Percentiles rank a stretch among this genome's conserved stretches.
phyloP scores from a whole-genome alignment of 30 jellyfish, hydroid and myxozoan genomes.

The Aurelia coerulea region DNA sequence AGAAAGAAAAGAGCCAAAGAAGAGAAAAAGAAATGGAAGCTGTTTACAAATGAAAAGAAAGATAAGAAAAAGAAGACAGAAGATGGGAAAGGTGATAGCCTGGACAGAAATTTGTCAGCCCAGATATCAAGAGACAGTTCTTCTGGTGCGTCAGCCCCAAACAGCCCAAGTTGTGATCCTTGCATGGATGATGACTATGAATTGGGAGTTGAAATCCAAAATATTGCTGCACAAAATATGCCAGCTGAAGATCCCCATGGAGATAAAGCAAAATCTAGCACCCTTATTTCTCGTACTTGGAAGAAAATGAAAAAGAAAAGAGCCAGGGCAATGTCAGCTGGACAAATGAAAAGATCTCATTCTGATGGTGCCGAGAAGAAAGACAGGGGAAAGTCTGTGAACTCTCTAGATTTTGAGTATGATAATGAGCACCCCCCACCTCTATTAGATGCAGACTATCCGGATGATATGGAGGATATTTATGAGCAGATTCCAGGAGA shows the following conservation, averaged over 20 bases:
- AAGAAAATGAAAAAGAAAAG: conserved; percentile 61
- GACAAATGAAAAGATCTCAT: conserved; percentile 15
- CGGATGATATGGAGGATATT: conserved; percentile 8
- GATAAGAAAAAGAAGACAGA: conserved; percentile 45
- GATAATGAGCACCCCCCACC: conserved; percentile 37
- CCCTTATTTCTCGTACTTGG: conserved; percentile 69
- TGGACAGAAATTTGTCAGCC: background rate
- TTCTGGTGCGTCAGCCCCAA: conserved; percentile 28
- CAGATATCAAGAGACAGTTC: no score
- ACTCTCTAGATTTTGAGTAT: no score
- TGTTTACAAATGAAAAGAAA: conserved; percentile 34
- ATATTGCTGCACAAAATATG: conserved; percentile 28
- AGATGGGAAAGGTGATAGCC: conserved; percentile 13
- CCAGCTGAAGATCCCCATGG: conserved; percentile 18
- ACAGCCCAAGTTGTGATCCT: conserved; percentile 49
- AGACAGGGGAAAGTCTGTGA: background rate
- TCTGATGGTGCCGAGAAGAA: conserved; percentile 12
- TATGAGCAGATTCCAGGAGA: conserved; percentile 70
- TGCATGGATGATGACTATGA: conserved; percentile 50
- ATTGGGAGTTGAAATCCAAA: conserved; percentile 13
- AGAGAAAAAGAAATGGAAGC: conserved; percentile 53
- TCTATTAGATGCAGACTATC: conserved; percentile 38
- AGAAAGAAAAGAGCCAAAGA: conserved; percentile 26
- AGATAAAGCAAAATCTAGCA: conserved; percentile 33
- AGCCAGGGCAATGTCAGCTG: conserved; percentile 38